phyloP scores from a whole-genome alignment of 2,888 invertebrate genomes.

The Cantharis lateralis region DNA sequence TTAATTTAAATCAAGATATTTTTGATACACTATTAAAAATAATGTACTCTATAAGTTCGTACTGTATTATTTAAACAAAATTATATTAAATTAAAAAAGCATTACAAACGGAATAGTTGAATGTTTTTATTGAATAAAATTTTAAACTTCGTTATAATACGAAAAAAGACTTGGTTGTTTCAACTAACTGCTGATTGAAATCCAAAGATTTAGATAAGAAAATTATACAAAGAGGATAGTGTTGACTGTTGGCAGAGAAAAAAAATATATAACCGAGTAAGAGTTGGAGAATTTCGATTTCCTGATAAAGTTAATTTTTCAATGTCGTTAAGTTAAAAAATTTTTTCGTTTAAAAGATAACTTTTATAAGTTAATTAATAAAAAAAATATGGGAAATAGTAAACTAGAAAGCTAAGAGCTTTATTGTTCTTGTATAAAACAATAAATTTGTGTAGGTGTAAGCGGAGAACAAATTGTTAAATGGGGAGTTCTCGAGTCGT shows the following conservation, averaged over 20 bases:
- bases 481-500: neutral
- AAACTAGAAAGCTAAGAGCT: neutral
- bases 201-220: conserved; percentile 18
- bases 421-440: neutral
- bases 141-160: neutral
- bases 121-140: conserved; percentile 1
- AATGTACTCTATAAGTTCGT: neutral
- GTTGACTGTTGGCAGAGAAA: conserved; percentile 18
- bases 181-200: conserved; percentile 17
- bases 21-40: neutral
- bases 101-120: neutral
- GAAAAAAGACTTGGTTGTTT: conserved; percentile 1
- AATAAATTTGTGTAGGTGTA: neutral
- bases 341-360: neutral
- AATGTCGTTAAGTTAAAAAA: neutral
- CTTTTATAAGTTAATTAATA: neutral
- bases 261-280: conserved; percentile 20
- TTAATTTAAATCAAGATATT: neutral
- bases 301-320: conserved; percentile 10
- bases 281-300: conserved; percentile 24
- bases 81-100: neutral
- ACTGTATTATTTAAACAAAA: neutral
- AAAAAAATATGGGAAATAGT: neutral
- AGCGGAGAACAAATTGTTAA: neutral
- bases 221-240: conserved; percentile 19